Evolutionary conservation across 2,113 vertebrate genomes (phyloP), one percentile per base, ranked within the genome.

Genomic region (Cichladusa arquata): DNA sequence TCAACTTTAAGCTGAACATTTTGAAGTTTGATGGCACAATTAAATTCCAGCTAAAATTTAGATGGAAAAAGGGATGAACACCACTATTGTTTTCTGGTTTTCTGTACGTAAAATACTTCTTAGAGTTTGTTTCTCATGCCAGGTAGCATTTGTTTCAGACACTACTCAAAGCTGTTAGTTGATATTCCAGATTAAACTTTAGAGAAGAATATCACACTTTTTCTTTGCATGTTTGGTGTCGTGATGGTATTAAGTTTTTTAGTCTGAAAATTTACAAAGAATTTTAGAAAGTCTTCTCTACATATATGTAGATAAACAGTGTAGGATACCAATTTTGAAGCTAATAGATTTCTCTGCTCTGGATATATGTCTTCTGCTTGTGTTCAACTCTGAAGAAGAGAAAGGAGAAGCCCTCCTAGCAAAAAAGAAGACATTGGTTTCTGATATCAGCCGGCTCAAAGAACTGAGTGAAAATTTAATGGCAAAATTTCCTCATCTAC

Each of bases 401-500:
- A 98, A 98, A 90, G 98, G 98, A 95, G 98, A 98, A 83, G 88
- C 53, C 40, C 97, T 99, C 88, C 76, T 98, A 88, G 98, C 98
- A 86, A 98, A 96, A 73, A 98, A 97, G 81, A 98, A 97, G 73
- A 96, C 96, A 38, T 80, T 99, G 65, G 97, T 97, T 74, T 95
- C 79, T 80, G 98, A 98, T 33, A 98, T 98, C 23, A 80, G 70
- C 65, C 95, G 16, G 4, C 96, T 99, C 45, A 99, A 97, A 92
- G 98, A 99, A 94, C 94, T 77, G 9, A 97, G 98, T 48, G 99
- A 99, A 93, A 87, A 94, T 19, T 98, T 99, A 40, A 95, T 98
- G 95, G 98, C 98, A n/a, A 99, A 95, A 69, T 99, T 99, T 97
- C 99, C 99, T 53, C 98, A 98, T 84, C 98, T 99, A 78, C 98